phyloP scores from a whole-genome alignment of 2,113 vertebrate species.

The Puntigrus tetrazona region DNA sequence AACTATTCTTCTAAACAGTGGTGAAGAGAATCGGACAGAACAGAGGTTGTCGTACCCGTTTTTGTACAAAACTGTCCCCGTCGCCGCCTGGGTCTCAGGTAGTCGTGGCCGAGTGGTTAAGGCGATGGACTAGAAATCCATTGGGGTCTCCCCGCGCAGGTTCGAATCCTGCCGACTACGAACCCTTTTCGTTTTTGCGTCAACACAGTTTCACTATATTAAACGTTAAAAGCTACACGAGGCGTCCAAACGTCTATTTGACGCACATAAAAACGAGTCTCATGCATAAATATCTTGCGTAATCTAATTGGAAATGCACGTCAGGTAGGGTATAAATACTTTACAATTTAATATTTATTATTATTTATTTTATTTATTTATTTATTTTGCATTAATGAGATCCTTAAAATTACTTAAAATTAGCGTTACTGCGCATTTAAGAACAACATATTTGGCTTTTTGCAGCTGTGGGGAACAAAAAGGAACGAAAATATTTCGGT shows the following conservation, averaged over 20 bases:
- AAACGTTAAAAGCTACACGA: too few relatives aligned
- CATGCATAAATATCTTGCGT: not conserved
- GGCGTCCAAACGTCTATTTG: too few relatives aligned
- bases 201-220: not conserved
- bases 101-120: conserved; percentile 93
- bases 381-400: not conserved
- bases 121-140: conserved; percentile 88
- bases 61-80: accelerated
- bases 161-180: conserved; percentile 94
- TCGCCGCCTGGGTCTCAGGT: conserved; percentile 17
- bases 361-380: too few relatives aligned
- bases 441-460: not conserved
- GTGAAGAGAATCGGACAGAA: too few relatives aligned
- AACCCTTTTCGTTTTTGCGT: not conserved
- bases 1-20: not conserved
- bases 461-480: not conserved
- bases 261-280: too few relatives aligned
- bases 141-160: conserved; percentile 87
- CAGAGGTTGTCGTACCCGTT: too few relatives aligned
- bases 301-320: too few relatives aligned
- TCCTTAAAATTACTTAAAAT: not conserved
- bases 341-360: not conserved
- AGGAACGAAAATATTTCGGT: not conserved
- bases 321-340: not conserved
- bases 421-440: not conserved